Base-by-base conservation (phyloP, 2,888 invertebrate species). In the Tenthredo amoena region DNA sequence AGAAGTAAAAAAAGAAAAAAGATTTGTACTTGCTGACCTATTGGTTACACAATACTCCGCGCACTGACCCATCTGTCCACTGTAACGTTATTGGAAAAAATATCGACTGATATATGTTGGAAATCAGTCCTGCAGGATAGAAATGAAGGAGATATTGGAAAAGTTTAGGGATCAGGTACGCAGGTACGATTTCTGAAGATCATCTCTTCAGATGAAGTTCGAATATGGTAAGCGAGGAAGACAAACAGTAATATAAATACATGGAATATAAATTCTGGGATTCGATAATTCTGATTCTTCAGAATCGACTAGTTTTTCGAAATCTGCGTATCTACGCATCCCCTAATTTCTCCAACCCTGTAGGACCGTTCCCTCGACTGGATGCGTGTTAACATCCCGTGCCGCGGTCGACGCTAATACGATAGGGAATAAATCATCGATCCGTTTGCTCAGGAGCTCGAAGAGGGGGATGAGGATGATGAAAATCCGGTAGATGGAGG, bases 381-480 rank as follows among this genome's bases (percentile, higher is more conserved):
- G 34, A 55, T 50, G 4, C 77, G 34, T 77, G 77, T 77, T 77
- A 77, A 77, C 77, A 77, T 55, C 77, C 77, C n/a, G 31, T 77
- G 77, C 31, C 55, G 50, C 26, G 77, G 50, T 77, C 18, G 31
- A 50, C 77, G 77, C 77, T 77, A 55, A 77, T 77, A 77, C 77
- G 50, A 40, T 77, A 31, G 50, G 34, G 77, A 31, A 77, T 77
- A 77, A 77, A 77, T 77, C 77, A 77, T 77, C 77, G 77, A 77
- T 77, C 77, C 18, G 77, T 77, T 77, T 50, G 31, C 50, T 55
- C 34, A 6, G 77, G 50, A 12, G 71, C 37, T 9, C n/a, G 21
- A 21, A n/a, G 40, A 10, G 43, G 72, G 21, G 40, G 37, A 37
- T 71, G 71, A 37, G 71, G n/a, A 15, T 68, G 68, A 31, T 26